These are phyloP conservation scores for Steinernema carpocapsae DNA, from an alignment of 2,888 invertebrate genomes.

Conservation along the genomic window DNA sequence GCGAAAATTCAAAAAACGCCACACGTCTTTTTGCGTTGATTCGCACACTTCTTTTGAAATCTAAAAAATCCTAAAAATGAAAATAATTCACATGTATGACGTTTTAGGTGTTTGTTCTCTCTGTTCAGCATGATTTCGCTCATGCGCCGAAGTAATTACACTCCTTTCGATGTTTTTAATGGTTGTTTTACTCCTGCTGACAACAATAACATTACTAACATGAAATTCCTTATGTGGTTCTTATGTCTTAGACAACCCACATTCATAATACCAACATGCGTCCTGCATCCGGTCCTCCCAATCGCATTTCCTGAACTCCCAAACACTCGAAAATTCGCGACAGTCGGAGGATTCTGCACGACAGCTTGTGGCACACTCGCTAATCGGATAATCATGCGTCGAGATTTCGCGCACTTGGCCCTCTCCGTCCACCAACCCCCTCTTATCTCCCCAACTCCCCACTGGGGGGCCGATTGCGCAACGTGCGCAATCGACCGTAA, in stretches of 20 bases:
- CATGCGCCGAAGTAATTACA: no score
- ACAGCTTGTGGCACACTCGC: slow-evolving; percentile 31
- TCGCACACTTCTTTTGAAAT: no score
- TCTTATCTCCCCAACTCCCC: slow-evolving; percentile 18
- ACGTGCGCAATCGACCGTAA: slow-evolving; percentile 32
- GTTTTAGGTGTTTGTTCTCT: no score
- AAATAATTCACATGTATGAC: no score
- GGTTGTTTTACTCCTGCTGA: no score
- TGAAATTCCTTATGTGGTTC: neutral
- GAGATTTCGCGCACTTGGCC: slow-evolving; percentile 34
- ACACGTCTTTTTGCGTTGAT: no score
- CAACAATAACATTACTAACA: no score
- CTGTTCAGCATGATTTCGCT: no score
- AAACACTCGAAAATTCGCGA: slow-evolving; percentile 31
- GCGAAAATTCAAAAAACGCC: no score
- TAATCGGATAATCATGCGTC: slow-evolving; percentile 33
- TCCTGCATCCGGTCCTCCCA: neutral
- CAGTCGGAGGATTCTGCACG: slow-evolving; percentile 27
- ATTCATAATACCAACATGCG: neutral
- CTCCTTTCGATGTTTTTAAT: no score
- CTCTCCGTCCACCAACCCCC: neutral
- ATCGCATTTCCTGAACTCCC: slow-evolving; percentile 4
- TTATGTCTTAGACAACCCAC: neutral
- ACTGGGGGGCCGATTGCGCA: slow-evolving; percentile 28
- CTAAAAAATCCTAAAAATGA: no score